Evolutionary conservation across 2,888 invertebrate genomes (phyloP).

Genomic region (Linyphia triangularis): DNA sequence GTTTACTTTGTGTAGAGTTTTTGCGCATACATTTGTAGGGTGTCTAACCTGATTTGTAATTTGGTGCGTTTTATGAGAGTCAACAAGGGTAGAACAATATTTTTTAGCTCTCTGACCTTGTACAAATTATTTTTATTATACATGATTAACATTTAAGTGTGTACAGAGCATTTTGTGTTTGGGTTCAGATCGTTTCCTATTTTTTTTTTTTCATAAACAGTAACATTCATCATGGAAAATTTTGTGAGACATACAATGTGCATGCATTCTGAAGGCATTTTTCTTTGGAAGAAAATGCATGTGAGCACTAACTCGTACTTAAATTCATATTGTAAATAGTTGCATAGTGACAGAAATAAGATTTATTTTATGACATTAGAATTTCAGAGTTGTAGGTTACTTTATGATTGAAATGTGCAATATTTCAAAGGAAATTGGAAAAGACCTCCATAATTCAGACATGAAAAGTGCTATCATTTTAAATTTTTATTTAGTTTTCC

Average conservation of each 20-base stretch:
- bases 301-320: conserved; percentile 62
- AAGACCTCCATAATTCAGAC: not conserved
- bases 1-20: conserved; percentile 62
- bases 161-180: conserved; percentile 67
- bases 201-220: conserved; percentile 50
- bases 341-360: conserved; percentile 55
- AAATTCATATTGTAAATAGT: conserved; percentile 72
- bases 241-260: conserved; percentile 35
- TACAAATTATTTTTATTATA: conserved; percentile 72
- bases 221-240: conserved; percentile 38
- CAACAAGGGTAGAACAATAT: conserved; percentile 28
- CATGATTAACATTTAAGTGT: conserved; percentile 53
- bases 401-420: conserved; percentile 64
- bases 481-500: too few relatives aligned
- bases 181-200: conserved; percentile 70
- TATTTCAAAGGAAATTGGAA: conserved; percentile 31
- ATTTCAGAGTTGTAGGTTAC: conserved; percentile 30
- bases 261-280: conserved; percentile 26
- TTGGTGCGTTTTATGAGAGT: conserved; percentile 5
- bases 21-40: conserved; percentile 9
- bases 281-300: conserved; percentile 32
- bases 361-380: conserved; percentile 57
- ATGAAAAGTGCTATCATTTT: too few relatives aligned
- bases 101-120: conserved; percentile 72
- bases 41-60: not conserved